Evolutionary conservation across 2,113 vertebrate species (phyloP).

Genomic region (Taxidea taxus): DNA sequence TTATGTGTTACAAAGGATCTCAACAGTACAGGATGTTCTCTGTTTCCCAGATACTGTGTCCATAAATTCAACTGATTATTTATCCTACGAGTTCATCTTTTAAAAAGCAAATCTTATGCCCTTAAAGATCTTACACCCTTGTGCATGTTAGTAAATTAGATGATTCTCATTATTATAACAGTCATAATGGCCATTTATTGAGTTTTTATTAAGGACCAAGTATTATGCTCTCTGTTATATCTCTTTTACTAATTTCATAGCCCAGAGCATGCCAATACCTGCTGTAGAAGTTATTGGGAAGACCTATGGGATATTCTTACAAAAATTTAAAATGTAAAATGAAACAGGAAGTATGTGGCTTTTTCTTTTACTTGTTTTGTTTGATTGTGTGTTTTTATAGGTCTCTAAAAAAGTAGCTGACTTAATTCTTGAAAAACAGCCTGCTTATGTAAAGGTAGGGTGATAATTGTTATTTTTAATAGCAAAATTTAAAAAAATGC

Average conservation of each 20-base stretch:
- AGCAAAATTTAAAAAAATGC: slow-evolving; percentile 10
- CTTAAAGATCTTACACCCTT: slow-evolving; percentile 5
- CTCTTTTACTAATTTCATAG: neutral
- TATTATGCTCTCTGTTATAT: neutral
- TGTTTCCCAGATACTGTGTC: neutral
- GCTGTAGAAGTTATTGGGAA: neutral
- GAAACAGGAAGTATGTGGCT: neutral
- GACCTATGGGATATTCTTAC: neutral
- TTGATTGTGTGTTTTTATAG: slow-evolving; percentile 81
- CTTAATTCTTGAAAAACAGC: slow-evolving; percentile 98
- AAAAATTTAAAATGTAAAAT: slow-evolving; percentile 38
- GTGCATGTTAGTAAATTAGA: neutral
- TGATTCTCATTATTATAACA: neutral
- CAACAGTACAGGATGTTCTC: neutral
- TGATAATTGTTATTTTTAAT: slow-evolving; percentile 41
- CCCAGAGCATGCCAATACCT: neutral
- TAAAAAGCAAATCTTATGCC: neutral
- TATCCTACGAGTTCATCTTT: slow-evolving; percentile 8
- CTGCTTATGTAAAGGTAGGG: slow-evolving; percentile 97
- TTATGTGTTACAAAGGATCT: neutral
- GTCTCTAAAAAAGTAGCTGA: slow-evolving; percentile 99
- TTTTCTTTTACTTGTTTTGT: slow-evolving; percentile 43
- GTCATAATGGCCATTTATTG: neutral
- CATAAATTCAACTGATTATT: neutral
- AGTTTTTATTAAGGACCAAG: neutral